Conservation (phyloP, 2,888 invertebrate genomes). For the Rhaphigaster nebulosa region DNA sequence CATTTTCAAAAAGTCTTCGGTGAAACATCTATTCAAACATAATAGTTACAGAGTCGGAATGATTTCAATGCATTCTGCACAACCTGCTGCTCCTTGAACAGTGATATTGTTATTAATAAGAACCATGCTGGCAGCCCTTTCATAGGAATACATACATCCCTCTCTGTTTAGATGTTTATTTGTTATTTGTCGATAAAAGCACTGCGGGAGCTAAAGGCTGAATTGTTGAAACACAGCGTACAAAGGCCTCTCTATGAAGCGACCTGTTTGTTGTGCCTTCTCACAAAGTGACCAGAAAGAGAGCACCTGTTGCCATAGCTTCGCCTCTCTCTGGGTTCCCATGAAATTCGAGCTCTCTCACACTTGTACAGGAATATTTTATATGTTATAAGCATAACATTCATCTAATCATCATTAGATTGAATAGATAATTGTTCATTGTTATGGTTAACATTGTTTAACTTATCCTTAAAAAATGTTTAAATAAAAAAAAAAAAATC, state of each 20-base stretch:
- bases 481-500: background rate
- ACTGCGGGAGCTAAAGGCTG: background rate
- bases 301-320: background rate
- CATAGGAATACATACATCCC: background rate
- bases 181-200: constrained; percentile 8
- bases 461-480: background rate
- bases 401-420: background rate
- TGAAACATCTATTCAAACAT: too few relatives aligned
- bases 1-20: too few relatives aligned
- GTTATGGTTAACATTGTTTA: background rate
- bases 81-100: background rate
- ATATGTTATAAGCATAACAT: background rate
- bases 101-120: constrained; percentile 3
- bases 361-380: background rate
- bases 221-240: background rate
- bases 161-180: constrained; percentile 9
- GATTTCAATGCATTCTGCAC: background rate
- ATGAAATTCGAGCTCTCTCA: background rate
- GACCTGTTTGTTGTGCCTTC: background rate
- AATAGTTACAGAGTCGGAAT: background rate
- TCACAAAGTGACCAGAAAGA: background rate
- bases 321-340: background rate
- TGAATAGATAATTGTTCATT: background rate
- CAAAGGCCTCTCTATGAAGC: background rate
- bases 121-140: background rate